phyloP scores from a whole-genome alignment of 2,797 vertebrate genomes.

The Macropodus opercularis region DNA sequence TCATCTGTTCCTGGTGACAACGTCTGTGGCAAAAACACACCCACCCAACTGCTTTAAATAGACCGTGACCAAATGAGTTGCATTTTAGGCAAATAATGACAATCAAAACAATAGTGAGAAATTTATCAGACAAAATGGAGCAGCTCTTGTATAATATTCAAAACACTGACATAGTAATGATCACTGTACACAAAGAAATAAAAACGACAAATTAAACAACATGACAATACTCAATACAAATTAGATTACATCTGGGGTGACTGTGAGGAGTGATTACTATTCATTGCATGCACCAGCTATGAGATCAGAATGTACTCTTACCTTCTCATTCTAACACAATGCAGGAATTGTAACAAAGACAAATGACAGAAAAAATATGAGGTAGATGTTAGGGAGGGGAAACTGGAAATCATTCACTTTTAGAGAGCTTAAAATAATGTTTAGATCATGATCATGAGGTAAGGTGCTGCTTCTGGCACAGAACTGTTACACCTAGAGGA shows the following conservation, averaged over 20 bases:
- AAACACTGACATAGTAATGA: conserved; percentile 74
- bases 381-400: conserved; percentile 90
- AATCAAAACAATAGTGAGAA: conserved; percentile 66
- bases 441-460: conserved; percentile 81
- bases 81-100: conserved; percentile 59
- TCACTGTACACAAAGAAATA: conserved; percentile 74
- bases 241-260: conserved; percentile 76
- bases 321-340: conserved; percentile 99
- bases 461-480: conserved; percentile 69
- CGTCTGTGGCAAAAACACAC: conserved; percentile 59
- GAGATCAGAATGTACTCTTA: conserved; percentile 94
- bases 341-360: conserved; percentile 98
- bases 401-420: conserved; percentile 85
- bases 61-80: conserved; percentile 62
- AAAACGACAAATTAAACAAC: conserved; percentile 60
- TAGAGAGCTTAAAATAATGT: conserved; percentile 84
- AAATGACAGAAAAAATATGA: conserved; percentile 99
- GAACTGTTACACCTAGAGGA: conserved; percentile 69
- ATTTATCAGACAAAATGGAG: conserved; percentile 70
- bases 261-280: conserved; percentile 78
- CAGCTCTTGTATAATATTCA: conserved; percentile 57
- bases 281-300: conserved; percentile 92
- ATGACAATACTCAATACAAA: conserved; percentile 76
- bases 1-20: conserved; percentile 42
- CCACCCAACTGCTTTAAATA: conserved; percentile 54